Conservation (phyloP, 2,113 vertebrate species). For the Apus apus region DNA sequence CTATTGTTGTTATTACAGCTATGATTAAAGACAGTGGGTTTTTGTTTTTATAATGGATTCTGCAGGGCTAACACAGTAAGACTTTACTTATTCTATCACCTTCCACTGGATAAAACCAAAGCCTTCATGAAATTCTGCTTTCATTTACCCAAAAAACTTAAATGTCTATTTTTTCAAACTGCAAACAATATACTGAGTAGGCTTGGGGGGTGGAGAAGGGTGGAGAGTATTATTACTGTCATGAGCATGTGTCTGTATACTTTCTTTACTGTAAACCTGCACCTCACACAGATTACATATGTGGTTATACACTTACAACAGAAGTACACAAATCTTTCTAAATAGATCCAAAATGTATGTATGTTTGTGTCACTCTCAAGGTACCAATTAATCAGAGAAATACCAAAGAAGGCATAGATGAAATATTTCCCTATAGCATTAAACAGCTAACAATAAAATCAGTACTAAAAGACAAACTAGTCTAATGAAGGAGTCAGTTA, state of each 20-base stretch:
- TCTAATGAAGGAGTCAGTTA: neutral
- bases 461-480: neutral
- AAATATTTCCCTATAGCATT: neutral
- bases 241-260: neutral
- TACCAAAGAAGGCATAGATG: rapidly evolving
- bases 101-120: neutral
- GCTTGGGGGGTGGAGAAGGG: too few relatives aligned
- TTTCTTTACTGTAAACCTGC: neutral
- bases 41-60: neutral
- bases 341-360: neutral
- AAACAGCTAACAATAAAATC: neutral
- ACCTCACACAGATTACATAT: neutral
- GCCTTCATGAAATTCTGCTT: neutral
- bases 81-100: neutral
- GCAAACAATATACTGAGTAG: neutral
- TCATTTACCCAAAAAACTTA: neutral
- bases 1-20: neutral
- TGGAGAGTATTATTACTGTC: neutral
- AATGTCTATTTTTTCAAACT: neutral
- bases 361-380: neutral
- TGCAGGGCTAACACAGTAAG: neutral
- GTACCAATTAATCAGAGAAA: neutral
- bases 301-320: neutral
- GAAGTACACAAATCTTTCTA: neutral
- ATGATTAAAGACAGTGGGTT: neutral